These are phyloP conservation scores for Trypoxylon attenuatum DNA, from an alignment of 2,888 invertebrate genomes.

Conservation along the genomic window DNA sequence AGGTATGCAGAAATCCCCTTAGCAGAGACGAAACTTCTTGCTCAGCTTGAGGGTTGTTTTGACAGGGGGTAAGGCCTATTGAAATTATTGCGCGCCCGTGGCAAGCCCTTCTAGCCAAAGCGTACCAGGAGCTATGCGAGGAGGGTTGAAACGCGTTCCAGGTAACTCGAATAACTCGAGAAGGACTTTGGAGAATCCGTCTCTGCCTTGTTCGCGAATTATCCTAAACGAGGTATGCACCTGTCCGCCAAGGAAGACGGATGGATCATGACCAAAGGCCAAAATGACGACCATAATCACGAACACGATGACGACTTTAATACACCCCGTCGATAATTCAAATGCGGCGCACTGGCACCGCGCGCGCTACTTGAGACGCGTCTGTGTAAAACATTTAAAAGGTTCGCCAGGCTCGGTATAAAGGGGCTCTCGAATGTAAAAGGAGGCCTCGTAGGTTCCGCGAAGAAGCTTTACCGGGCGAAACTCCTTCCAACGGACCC, in stretches of 20 bases:
- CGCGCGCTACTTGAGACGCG: slow-evolving; percentile 52
- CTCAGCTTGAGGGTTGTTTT: slow-evolving; percentile 51
- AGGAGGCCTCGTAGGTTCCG: slow-evolving; percentile 7
- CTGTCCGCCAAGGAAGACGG: slow-evolving; percentile 16
- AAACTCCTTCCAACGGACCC: neutral
- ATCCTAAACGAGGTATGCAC: slow-evolving; percentile 34
- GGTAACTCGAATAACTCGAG: slow-evolving; percentile 35
- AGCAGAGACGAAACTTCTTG: slow-evolving; percentile 47
- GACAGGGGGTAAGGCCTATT: slow-evolving; percentile 49
- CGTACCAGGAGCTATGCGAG: slow-evolving; percentile 17
- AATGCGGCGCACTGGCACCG: slow-evolving; percentile 2
- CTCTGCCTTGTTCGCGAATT: slow-evolving; percentile 30
- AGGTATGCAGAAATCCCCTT: slow-evolving; percentile 29
- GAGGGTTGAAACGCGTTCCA: slow-evolving; percentile 37
- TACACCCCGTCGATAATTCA: neutral
- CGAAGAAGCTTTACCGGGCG: slow-evolving; percentile 27
- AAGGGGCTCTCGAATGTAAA: slow-evolving; percentile 25
- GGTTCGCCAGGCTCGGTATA: slow-evolving; percentile 18
- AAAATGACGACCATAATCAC: neutral
- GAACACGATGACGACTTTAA: neutral
- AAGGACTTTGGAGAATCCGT: slow-evolving; percentile 37
- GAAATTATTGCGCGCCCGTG: slow-evolving; percentile 55
- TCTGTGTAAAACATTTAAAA: slow-evolving; percentile 40
- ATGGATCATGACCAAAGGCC: no score
- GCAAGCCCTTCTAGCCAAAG: slow-evolving; percentile 39